A percentile compares a stretch with the other conserved stretches of the same genome.
These are phyloP conservation scores for Thaleichthys pacificus DNA, from an alignment of 2,797 vertebrate species.

Conservation along the genomic window DNA sequence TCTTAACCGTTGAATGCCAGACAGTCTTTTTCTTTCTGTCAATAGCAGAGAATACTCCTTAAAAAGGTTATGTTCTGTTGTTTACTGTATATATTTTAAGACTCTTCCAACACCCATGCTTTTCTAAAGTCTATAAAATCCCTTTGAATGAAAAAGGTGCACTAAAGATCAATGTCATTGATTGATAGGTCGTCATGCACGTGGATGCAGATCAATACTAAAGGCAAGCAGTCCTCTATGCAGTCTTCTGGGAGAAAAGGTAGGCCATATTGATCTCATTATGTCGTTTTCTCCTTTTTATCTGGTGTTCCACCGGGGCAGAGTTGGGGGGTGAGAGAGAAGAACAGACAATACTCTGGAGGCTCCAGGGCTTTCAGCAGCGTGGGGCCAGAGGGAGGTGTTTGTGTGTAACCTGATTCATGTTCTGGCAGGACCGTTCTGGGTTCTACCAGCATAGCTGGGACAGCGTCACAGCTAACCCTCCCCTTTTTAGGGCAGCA, in stretches of 20 bases:
- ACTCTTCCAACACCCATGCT: not conserved
- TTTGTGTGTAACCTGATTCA: slow-evolving; percentile 62
- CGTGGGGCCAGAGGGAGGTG: slow-evolving; percentile 52
- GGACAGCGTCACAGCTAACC: slow-evolving; percentile 37
- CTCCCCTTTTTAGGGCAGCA: slow-evolving; percentile 19
- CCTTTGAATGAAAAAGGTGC: not conserved
- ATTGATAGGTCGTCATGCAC: not conserved
- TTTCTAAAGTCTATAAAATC: not conserved
- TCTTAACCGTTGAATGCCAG: not conserved
- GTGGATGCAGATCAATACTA: not conserved
- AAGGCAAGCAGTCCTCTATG: not conserved
- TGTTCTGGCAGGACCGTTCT: slow-evolving; percentile 59
- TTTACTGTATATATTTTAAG: not conserved
- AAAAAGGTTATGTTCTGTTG: not conserved
- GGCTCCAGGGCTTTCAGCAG: slow-evolving; percentile 51
- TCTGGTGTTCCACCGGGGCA: not conserved
- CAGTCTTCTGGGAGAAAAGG: not conserved
- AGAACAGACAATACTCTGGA: slow-evolving; percentile 41
- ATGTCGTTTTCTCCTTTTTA: not conserved
- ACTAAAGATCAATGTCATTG: not conserved
- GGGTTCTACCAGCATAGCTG: slow-evolving; percentile 34
- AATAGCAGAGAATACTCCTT: not conserved
- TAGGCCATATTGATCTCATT: not conserved
- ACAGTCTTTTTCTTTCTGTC: not conserved
- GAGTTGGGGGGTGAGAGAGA: not conserved